These are phyloP conservation scores for Drosophila takahashii DNA, from an alignment of 1,140 invertebrate species.

Conservation along the genomic window DNA sequence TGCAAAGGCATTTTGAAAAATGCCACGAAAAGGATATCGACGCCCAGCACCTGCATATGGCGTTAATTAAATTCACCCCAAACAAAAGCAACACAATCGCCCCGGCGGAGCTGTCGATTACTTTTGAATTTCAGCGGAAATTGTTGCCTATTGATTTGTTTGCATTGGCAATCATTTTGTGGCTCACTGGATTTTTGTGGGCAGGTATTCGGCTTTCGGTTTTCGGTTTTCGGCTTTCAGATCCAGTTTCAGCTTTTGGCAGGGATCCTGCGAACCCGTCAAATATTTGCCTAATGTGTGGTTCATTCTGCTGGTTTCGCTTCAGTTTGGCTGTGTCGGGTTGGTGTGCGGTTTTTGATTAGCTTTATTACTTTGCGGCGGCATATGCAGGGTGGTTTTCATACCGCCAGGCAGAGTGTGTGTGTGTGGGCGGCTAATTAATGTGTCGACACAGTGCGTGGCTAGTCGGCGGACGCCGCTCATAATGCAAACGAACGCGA, in stretches of 20 bases:
- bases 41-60: conserved; percentile 31
- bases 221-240: conserved; percentile 25
- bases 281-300: conserved; percentile 82
- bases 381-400: conserved; percentile 25
- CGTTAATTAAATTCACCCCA: conserved; percentile 47
- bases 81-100: conserved; percentile 27
- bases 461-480: conserved; percentile 24
- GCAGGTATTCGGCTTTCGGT: not conserved
- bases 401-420: conserved; percentile 2
- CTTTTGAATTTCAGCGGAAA: conserved; percentile 52
- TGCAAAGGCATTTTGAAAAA: conserved; percentile 44
- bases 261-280: conserved; percentile 42
- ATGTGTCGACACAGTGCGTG: conserved; percentile 68
- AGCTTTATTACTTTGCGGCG: conserved; percentile 79
- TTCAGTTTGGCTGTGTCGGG: conserved; percentile 33
- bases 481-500: conserved; percentile 42
- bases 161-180: conserved; percentile 75
- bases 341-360: conserved; percentile 77
- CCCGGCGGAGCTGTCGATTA: conserved; percentile 49
- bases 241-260: conserved; percentile 31
- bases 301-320: conserved; percentile 63
- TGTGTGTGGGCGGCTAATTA: conserved; percentile 59
- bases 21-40: conserved; percentile 26
- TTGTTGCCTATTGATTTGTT: conserved; percentile 62
- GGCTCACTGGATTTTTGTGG: conserved; percentile 59